Evolutionary conservation across 2,797 vertebrate genomes (phyloP).

Genomic region (Chelidonichthys spinosus): DNA sequence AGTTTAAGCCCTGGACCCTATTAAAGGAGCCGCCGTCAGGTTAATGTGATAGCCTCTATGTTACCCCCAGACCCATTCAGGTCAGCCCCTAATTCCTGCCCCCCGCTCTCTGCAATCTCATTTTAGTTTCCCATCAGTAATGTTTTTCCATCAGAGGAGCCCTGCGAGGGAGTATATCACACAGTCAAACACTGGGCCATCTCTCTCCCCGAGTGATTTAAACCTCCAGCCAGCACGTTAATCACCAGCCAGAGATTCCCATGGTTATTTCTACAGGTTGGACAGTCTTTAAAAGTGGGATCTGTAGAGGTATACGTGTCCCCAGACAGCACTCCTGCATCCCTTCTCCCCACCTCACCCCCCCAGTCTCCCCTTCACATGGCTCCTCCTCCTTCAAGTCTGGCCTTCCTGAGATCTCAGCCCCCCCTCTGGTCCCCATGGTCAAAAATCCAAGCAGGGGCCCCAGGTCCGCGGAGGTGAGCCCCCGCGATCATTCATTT

Average conservation of each 20-base stretch:
- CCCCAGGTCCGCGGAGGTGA: constrained; percentile 57
- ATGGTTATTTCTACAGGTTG: constrained; percentile 74
- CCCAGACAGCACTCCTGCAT: constrained; percentile 50
- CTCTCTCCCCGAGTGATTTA: constrained; percentile 79
- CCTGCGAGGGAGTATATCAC: constrained; percentile 78
- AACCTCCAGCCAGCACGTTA: constrained; percentile 73
- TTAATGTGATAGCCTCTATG: constrained; percentile 87
- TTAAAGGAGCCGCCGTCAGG: constrained; percentile 86
- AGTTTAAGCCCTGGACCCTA: constrained; percentile 90
- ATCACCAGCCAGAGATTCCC: constrained; percentile 75
- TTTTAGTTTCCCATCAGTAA: constrained; percentile 84
- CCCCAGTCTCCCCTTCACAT: constrained; percentile 19
- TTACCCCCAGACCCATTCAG: constrained; percentile 83
- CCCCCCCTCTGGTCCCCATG: constrained; percentile 25
- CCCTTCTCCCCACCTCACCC: constrained; percentile 15
- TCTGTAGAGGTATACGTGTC: constrained; percentile 58
- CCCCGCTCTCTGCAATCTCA: constrained; percentile 77
- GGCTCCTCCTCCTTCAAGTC: constrained; percentile 37
- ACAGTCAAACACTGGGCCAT: constrained; percentile 73
- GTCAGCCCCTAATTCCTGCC: constrained; percentile 79
- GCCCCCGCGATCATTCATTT: constrained; percentile 82
- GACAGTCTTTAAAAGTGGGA: constrained; percentile 72
- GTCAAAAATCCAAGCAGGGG: constrained; percentile 62
- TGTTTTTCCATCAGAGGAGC: constrained; percentile 77
- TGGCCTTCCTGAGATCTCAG: constrained; percentile 27